phyloP scores from a whole-genome alignment of 2,888 invertebrate species.

The Dioctria linearis region DNA sequence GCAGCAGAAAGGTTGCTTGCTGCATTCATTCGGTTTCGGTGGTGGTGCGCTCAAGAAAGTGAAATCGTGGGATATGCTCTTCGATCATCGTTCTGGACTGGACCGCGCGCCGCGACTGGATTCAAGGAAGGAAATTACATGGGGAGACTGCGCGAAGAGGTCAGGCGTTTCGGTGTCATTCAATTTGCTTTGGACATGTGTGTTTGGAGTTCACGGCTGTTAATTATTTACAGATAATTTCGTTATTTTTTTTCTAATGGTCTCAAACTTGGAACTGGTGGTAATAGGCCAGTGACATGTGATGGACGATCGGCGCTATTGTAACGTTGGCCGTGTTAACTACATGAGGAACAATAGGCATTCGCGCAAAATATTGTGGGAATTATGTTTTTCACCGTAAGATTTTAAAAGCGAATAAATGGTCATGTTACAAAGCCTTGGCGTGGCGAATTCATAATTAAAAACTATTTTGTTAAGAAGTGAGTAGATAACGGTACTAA shows the following conservation, averaged over 20 bases:
- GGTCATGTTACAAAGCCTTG: too few relatives aligned
- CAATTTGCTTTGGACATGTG: conserved; percentile 22
- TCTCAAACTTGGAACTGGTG: neutral
- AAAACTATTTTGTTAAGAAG: too few relatives aligned
- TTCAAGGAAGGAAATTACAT: neutral
- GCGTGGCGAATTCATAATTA: too few relatives aligned
- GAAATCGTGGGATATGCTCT: conserved; percentile 55
- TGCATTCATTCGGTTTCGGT: neutral
- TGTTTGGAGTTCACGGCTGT: conserved; percentile 37
- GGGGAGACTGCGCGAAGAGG: conserved; percentile 7
- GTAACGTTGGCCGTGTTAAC: neutral
- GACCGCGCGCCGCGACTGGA: neutral
- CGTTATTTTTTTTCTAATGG: conserved; percentile 30
- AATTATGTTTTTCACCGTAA: conserved; percentile 10
- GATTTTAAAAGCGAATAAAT: too few relatives aligned
- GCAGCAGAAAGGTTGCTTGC: conserved; percentile 1
- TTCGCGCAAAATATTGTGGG: conserved; percentile 10
- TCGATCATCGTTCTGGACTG: neutral
- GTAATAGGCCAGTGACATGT: conserved; percentile 19
- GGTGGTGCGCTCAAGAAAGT: conserved; percentile 41
- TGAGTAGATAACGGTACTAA: too few relatives aligned
- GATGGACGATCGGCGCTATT: conserved; percentile 39
- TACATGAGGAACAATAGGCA: conserved; percentile 12
- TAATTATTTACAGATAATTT: conserved; percentile 40
- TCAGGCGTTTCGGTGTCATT: conserved; percentile 42